phyloP scores from a whole-genome alignment of 2,888 invertebrate species.

The Eucera pruinosa region DNA sequence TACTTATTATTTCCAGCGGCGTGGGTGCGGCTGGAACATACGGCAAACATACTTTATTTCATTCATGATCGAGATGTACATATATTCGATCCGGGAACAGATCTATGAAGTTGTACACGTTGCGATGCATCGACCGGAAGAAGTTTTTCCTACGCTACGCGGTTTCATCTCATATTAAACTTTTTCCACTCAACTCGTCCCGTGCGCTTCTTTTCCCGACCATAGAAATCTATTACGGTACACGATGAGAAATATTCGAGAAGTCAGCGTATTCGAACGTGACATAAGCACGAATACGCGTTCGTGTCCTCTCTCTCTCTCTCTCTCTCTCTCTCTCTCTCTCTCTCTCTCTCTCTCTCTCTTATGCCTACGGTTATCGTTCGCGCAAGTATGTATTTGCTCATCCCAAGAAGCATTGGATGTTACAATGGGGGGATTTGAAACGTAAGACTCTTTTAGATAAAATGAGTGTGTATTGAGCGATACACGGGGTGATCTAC shows the following conservation, averaged over 20 bases:
- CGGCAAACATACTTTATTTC: conserved; percentile 24
- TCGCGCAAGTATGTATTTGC: conserved; percentile 5
- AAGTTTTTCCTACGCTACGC: conserved; percentile 36
- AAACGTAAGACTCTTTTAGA: not conserved
- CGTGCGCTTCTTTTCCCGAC: conserved; percentile 24
- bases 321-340: too few species aligned
- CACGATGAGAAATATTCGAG: conserved; percentile 45
- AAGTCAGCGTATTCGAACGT: conserved; percentile 36
- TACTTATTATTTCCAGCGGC: conserved; percentile 39
- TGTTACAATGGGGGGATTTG: not conserved
- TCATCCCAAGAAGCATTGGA: not conserved
- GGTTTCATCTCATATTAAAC: conserved; percentile 53
- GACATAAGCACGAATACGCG: conserved; percentile 12
- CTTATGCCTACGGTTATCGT: not conserved
- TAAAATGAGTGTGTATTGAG: too few species aligned
- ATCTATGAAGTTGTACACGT: conserved; percentile 30
- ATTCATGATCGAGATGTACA: conserved; percentile 6
- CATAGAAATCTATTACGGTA: conserved; percentile 41
- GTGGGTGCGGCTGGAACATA: conserved; percentile 8
- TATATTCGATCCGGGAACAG: conserved; percentile 12
- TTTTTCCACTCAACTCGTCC: conserved; percentile 39
- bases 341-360: not conserved
- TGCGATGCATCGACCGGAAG: not conserved
- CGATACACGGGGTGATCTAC: too few species aligned
- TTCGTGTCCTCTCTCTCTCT: not conserved